phyloP scores from a whole-genome alignment of 2,888 invertebrate genomes.

The Dasypogon diadema region DNA sequence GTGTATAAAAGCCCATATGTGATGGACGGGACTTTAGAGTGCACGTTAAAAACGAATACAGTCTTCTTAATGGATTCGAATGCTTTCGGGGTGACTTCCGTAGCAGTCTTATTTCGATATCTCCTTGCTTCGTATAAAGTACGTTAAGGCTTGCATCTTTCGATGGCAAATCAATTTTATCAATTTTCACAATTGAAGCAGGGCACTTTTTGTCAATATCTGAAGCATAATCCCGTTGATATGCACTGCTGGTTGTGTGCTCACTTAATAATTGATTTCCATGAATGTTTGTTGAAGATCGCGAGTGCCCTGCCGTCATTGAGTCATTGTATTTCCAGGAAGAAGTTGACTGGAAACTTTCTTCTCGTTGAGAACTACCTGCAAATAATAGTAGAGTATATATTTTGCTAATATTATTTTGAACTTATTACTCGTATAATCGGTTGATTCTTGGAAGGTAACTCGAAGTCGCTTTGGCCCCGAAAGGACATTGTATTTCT shows the following conservation, averaged over 20 bases:
- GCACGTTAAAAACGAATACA: constrained; percentile 51
- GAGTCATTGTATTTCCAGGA: constrained; percentile 55
- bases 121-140: constrained; percentile 56
- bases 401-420: background rate
- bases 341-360: constrained; percentile 61
- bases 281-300: constrained; percentile 8
- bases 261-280: constrained; percentile 22
- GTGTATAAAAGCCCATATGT: constrained; percentile 58
- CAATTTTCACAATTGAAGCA: constrained; percentile 57
- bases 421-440: constrained; percentile 69
- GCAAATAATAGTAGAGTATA: too few relatives aligned
- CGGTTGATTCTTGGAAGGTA: constrained; percentile 68
- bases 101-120: constrained; percentile 57
- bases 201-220: background rate
- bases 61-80: constrained; percentile 45
- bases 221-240: background rate
- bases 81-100: constrained; percentile 35
- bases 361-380: constrained; percentile 67
- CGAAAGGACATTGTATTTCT: constrained; percentile 74
- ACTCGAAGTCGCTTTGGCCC: constrained; percentile 69
- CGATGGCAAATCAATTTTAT: constrained; percentile 57
- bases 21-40: constrained; percentile 52
- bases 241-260: background rate
- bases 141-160: constrained; percentile 58
- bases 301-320: constrained; percentile 34